Conservation (phyloP, 2,113 vertebrate genomes). For the Rutilus rutilus region DNA sequence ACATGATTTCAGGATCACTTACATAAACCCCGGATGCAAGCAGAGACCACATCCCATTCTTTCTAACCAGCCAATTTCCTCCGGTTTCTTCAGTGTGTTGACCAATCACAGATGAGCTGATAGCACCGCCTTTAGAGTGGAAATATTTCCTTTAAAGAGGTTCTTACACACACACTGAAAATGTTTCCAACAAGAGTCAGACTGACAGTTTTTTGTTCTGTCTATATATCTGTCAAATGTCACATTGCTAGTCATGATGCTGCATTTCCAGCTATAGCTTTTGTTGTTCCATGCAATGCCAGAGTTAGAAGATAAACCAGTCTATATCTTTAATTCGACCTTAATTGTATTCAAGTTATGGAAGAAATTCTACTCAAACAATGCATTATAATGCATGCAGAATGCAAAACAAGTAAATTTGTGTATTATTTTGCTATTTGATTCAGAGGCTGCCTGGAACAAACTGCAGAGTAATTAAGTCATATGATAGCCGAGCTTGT, state of each 20-base stretch:
- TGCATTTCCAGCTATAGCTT: neutral
- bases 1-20: slow-evolving; percentile 12
- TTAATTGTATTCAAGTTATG: neutral
- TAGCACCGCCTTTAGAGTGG: neutral
- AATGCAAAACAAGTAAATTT: neutral
- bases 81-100: neutral
- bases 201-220: neutral
- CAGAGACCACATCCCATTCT: neutral
- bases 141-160: neutral
- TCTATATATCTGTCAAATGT: neutral
- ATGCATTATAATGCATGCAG: neutral
- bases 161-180: neutral
- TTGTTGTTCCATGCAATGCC: neutral
- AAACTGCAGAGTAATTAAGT: neutral
- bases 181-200: neutral
- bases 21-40: slow-evolving; percentile 16
- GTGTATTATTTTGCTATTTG: neutral
- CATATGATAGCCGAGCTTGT: neutral
- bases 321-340: neutral
- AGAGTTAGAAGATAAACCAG: neutral
- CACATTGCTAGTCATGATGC: neutral
- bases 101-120: slow-evolving; percentile 1
- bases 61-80: slow-evolving; percentile 1
- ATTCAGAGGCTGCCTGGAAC: neutral
- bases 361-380: neutral